Evolutionary conservation across 2,797 vertebrate species (phyloP), one percentile per base, ranked within the genome.

Genomic region (Macropus fuliginosus): DNA sequence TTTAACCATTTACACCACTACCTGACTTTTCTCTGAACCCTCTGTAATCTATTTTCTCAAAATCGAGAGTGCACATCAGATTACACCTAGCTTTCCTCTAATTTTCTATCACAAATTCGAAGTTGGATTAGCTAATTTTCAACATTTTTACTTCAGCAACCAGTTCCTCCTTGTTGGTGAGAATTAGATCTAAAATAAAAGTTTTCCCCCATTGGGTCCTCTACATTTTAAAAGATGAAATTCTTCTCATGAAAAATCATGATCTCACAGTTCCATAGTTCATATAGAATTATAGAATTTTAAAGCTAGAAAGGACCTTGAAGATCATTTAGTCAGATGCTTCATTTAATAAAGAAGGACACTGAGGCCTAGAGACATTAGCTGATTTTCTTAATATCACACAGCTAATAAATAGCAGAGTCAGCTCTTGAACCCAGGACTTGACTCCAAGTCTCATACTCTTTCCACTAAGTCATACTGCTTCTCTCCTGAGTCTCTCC

Each of bases 371-470:
- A 46, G n/a, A 81, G 74, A 28, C 59, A 81, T 56, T 92, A 95
- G 31, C 40, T 59, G 89, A 91, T 55, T 52, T 93, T 92, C 31
- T 90, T 93, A 93, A 95, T 54, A 94, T 92, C 87, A 95, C 93
- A 55, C 10, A 95, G 31, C 3, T n/a, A 95, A 90, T 55, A 94
- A 96, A 55, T 24, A 92, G 59, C 34, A 92, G 54, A 87, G 12
- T 56, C 31, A 92, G 91, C 10, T 54, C 55, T 74, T 90, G 31
- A 57, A 91, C n/a, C 89, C 4, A 57, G 1, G 3, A 87, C 55
- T 93, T 66, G 34, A 74, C 18, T 74, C n/a, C 18, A 40, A 40
- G 40, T 46, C 24, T 74, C 92, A 89, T 91, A 62, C 62, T 55
- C 28, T 94, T 96, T 94, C 46, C 90, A 92, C 14, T 66, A 91